Conservation (phyloP, 2,888 invertebrate genomes). For the Tetropium fuscum region DNA sequence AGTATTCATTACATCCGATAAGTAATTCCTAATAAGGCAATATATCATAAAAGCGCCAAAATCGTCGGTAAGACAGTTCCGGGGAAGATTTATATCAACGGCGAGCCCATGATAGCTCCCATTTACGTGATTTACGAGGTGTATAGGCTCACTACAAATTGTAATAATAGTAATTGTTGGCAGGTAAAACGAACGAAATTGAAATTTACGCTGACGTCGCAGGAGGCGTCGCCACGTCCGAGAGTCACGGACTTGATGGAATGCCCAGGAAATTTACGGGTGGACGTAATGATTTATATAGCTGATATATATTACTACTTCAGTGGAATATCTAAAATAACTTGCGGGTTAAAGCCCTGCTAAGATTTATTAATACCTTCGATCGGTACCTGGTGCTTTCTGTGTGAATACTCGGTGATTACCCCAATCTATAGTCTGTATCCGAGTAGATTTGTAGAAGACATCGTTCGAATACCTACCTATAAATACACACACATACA, state of each 20-base stretch:
- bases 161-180: slow-evolving; percentile 11
- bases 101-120: background rate
- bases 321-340: slow-evolving; percentile 10
- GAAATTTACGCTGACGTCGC: slow-evolving; percentile 11
- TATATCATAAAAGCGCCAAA: slow-evolving; percentile 1
- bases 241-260: slow-evolving; percentile 5
- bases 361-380: slow-evolving; percentile 13
- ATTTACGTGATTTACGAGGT: slow-evolving; percentile 7
- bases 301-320: slow-evolving; percentile 15
- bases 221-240: slow-evolving; percentile 12
- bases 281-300: slow-evolving; percentile 10
- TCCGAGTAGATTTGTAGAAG: background rate
- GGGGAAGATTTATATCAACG: slow-evolving; percentile 8
- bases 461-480: too few species aligned
- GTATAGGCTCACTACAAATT: background rate
- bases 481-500: too few species aligned
- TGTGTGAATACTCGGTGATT: background rate
- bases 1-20: background rate
- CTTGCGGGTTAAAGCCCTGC: slow-evolving; percentile 2
- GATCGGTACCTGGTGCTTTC: background rate
- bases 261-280: slow-evolving; percentile 5
- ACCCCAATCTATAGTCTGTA: background rate
- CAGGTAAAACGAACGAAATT: slow-evolving; percentile 1
- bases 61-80: background rate
- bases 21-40: background rate